Percentiles rank a stretch among this genome's conserved stretches.
Conservation (phyloP, 35 echinoderm and acorn worm genomes). For the Patiria miniata region DNA sequence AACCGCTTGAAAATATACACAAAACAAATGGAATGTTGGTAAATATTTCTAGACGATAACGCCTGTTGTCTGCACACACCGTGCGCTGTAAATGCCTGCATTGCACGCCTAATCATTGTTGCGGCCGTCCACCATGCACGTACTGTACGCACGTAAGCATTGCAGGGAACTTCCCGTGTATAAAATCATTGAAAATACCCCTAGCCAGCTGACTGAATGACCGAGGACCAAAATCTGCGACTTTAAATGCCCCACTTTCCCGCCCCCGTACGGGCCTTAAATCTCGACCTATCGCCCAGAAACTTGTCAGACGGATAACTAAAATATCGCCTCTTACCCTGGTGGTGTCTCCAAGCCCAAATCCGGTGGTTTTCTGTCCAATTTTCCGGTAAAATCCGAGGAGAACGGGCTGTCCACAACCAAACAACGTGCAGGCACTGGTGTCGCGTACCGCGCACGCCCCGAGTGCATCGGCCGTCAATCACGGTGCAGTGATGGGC, state of each 20-base stretch:
- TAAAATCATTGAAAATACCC: not conserved
- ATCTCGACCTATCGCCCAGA: not conserved
- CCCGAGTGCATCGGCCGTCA: slow-evolving; percentile 5
- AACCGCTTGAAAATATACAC: no score
- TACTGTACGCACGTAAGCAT: not conserved
- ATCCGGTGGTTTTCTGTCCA: not conserved
- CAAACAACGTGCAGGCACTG: not conserved
- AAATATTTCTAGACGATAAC: not conserved
- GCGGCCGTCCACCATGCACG: not conserved
- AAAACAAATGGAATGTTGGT: no score
- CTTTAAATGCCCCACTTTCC: not conserved
- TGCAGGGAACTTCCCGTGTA: not conserved
- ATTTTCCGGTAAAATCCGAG: slow-evolving; percentile 24
- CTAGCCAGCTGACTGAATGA: slow-evolving; percentile 9
- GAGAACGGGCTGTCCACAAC: not conserved
- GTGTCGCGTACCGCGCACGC: slow-evolving; percentile 25
- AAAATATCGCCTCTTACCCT: slow-evolving; percentile 27
- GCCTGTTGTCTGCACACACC: not conserved
- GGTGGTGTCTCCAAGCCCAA: slow-evolving; percentile 24
- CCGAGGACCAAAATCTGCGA: slow-evolving; percentile 2
- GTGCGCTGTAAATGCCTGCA: not conserved
- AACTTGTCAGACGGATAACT: not conserved
- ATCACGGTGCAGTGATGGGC: slow-evolving; percentile 30
- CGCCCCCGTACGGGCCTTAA: not conserved
- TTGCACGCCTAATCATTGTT: slow-evolving; percentile 12